phyloP scores from a whole-genome alignment of 2,888 invertebrate genomes.

The Nezara viridula region DNA sequence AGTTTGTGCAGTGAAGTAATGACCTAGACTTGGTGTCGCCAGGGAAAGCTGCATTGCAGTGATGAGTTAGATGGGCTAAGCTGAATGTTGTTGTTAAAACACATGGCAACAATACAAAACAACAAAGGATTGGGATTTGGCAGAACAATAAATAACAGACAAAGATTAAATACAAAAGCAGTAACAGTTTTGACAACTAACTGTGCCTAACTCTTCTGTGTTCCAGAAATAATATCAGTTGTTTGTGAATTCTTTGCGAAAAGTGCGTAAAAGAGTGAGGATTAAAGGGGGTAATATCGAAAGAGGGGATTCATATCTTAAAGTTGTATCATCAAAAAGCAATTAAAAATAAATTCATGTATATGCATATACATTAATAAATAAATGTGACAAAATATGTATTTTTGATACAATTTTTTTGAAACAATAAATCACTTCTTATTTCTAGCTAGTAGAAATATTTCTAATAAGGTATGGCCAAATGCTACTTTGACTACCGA shows the following conservation, averaged over 20 bases:
- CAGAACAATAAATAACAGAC: neutral
- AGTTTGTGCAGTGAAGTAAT: slow-evolving; percentile 1
- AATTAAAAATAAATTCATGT: no score
- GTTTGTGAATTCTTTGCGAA: neutral
- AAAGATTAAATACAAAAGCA: neutral
- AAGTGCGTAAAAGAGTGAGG: neutral
- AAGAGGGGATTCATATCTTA: neutral
- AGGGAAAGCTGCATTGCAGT: neutral
- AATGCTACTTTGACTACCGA: no score
- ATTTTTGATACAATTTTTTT: no score
- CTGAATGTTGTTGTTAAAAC: neutral
- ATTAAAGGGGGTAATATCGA: neutral
- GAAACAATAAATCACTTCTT: no score
- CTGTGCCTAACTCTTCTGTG: neutral
- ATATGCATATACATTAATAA: no score
- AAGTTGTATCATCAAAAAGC: neutral
- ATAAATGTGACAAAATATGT: no score
- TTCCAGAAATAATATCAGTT: neutral
- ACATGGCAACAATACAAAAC: neutral
- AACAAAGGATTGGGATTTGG: neutral
- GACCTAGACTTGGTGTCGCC: neutral
- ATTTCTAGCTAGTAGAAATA: no score
- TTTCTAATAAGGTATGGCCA: no score
- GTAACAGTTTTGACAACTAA: neutral
- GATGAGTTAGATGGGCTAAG: neutral